Evolutionary conservation across 1,140 invertebrate genomes (phyloP), one percentile per base, ranked within the genome.

Genomic region (Diorhabda sublineata): DNA sequence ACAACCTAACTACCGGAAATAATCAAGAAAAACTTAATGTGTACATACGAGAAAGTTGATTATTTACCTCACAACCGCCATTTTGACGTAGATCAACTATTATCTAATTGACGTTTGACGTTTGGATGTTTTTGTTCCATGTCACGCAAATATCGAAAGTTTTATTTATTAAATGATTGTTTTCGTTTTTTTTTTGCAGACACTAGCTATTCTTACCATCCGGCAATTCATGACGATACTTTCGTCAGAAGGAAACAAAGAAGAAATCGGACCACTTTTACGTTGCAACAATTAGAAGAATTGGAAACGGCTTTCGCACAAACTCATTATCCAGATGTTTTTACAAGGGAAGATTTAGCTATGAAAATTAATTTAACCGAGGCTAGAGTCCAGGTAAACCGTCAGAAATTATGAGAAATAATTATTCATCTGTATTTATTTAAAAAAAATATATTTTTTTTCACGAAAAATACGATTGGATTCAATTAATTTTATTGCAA

Each of bases 361-460:
- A 95, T 97, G 89, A 96, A 98, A 85, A 98, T 98, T 78, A 97
- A 97, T 83, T 87, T 98, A 67, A 98, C 97, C 1, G 97, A 98
- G 84, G 96, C 96, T 3, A 87, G 97, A 82, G 96, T 98, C 56
- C 97, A 98, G 91, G 96, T 98, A 82, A 84, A 85, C 80, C 26
- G 42, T 5, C 2, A 3, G n/a, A 52, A 6, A 52, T 6, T 52
- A 9, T 0, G 4, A 8, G 4, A 52, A 8, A 8, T 52, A 52
- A 6, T 52, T 8, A 2, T 52, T 2, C 9, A 52, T 52, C 9
- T 59, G 11, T 59, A 59, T 1, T 5, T 59, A n/a, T n/a, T 8
- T 11, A 5, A 5, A 11, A 8, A 59, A 5, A 5, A 11, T 8
- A 5, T 11, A 59, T 59, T 8, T 8, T 5, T 8, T 41, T 8